phyloP scores from a whole-genome alignment of 2,113 vertebrate species.

The Herpailurus yagouaroundi region DNA sequence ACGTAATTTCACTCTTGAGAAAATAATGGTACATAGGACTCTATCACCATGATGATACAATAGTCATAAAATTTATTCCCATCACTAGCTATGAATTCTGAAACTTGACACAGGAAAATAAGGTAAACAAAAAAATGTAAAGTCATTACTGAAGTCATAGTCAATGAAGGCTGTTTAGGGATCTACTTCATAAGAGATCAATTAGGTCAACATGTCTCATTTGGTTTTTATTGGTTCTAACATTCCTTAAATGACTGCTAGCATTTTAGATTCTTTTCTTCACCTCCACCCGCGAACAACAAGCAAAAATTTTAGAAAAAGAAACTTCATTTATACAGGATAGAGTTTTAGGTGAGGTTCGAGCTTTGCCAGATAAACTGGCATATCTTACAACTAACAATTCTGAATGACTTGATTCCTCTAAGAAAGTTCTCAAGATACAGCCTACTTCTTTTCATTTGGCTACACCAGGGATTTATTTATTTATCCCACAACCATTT shows the following conservation, averaged over 20 bases:
- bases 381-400: neutral
- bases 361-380: neutral
- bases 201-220: neutral
- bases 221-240: conserved; percentile 23
- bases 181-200: conserved; percentile 9
- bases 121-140: neutral
- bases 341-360: neutral
- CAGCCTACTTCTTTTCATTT: neutral
- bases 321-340: neutral
- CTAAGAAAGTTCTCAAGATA: neutral
- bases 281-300: neutral
- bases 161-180: neutral
- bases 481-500: neutral
- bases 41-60: neutral
- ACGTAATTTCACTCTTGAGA: conserved; percentile 28
- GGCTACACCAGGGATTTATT: neutral
- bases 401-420: neutral
- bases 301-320: conserved; percentile 31
- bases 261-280: neutral
- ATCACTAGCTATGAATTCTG: neutral
- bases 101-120: neutral
- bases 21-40: neutral
- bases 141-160: neutral
- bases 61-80: neutral
- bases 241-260: conserved; percentile 26